phyloP scores from a whole-genome alignment of 1,140 invertebrate species.

The Bathynomus jamesi region DNA sequence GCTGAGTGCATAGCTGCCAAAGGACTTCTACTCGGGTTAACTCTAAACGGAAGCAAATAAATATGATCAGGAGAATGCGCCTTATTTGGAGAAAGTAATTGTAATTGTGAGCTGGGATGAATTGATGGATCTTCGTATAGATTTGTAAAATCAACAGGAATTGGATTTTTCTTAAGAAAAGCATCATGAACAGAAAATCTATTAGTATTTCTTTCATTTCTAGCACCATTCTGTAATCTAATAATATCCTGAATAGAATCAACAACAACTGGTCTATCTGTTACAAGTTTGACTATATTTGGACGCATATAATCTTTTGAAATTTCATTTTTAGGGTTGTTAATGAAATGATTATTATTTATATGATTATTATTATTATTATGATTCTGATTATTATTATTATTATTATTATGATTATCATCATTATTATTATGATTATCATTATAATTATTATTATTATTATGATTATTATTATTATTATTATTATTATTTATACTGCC shows the following conservation, averaged over 20 bases:
- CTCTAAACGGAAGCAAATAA: conserved; percentile 18
- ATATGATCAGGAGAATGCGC: conserved; percentile 7
- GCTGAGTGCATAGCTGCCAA: not conserved
- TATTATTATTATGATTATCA: conserved; percentile 1
- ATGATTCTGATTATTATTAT: not conserved
- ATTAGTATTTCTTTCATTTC: not conserved
- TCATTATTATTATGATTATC: not conserved
- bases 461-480: not conserved
- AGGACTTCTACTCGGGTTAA: not conserved
- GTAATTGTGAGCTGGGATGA: conserved; percentile 1
- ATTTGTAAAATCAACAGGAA: not conserved
- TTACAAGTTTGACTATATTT: not conserved
- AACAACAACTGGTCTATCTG: not conserved
- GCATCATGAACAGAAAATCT: not conserved
- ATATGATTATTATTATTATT: not conserved
- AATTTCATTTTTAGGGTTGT: not conserved
- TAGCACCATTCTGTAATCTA: not conserved
- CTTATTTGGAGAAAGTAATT: not conserved
- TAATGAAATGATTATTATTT: not conserved
- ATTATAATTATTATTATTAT: not conserved
- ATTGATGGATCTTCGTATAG: not conserved
- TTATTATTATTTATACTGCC: not conserved
- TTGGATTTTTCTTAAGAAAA: not conserved
- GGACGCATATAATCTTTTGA: not conserved
- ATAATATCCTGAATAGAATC: not conserved